Evolutionary conservation across 2,797 vertebrate species (phyloP), one percentile per base, ranked within the genome.

Genomic region (Scarus forsteni): DNA sequence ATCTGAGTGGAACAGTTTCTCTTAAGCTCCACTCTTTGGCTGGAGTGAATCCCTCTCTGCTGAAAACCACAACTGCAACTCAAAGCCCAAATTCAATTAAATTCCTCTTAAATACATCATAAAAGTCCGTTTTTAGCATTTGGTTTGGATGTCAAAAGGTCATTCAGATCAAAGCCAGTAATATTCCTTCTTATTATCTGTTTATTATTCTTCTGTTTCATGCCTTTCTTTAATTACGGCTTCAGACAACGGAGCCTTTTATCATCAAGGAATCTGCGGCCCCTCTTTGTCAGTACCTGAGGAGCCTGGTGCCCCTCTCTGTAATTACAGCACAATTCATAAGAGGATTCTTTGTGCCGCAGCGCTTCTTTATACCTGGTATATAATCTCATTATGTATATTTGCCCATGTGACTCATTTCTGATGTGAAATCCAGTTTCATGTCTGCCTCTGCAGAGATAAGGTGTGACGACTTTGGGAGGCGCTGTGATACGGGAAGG

Each of bases 321-420:
- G 56, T 87, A 88, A 89, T 92, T 88, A 88, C 11, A 59, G 60
- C 54, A 77, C 67, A 65, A 84, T 76, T 85, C 75, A 84, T 88
- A 74, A 86, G 84, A 85, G 75, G 70, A 83, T 84, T 88, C 83
- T 88, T 90, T 88, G 75, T 86, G 51, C 51, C 46, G 52, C 77
- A 48, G 68, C 49, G 5, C 49, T 51, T 40, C 50, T 79, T 80
- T 61, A 56, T 77, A 46, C 59, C 66, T 8, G n/a, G 11, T 40
- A 60, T 65, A 81, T 85, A 81, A 88, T 88, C 84, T 79, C 48
- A 84, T 89, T 79, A 79, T 77, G 66, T 76, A 75, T 66, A 79
- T 86, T 61, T 79, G 56, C 55, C 65, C 76, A 83, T 73, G 68
- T 88, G 77, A 84, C 63, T 49, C 14, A 69, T 84, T 74, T 86